phyloP scores from a whole-genome alignment of 1,140 invertebrate genomes.

The Epicauta chinensis region DNA sequence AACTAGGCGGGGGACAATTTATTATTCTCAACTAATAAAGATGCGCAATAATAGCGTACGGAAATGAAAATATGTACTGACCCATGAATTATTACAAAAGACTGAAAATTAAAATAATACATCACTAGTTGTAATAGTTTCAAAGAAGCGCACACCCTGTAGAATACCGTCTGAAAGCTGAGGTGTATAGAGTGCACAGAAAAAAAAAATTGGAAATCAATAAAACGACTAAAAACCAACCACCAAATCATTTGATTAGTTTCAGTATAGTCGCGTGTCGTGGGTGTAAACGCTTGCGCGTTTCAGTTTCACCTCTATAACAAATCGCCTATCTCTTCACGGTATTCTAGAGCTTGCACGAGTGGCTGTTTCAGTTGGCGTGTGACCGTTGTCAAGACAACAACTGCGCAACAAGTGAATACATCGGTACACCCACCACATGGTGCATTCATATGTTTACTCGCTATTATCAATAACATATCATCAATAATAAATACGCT shows the following conservation, averaged over 20 bases:
- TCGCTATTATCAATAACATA: background rate
- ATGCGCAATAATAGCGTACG: no score
- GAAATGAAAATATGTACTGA: no score
- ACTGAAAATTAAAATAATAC: no score
- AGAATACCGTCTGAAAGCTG: no score
- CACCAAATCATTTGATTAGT: constrained; percentile 31
- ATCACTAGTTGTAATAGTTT: no score
- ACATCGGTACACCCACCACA: constrained; percentile 28
- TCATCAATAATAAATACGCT: constrained; percentile 6
- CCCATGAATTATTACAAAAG: no score
- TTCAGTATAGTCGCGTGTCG: constrained; percentile 31
- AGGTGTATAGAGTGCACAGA: no score
- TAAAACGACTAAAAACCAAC: constrained; percentile 18
- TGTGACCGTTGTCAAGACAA: constrained; percentile 34
- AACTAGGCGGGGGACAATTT: no score
- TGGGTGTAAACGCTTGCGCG: constrained; percentile 35
- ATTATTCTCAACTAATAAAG: no score
- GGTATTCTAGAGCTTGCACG: constrained; percentile 16
- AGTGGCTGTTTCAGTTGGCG: constrained; percentile 29
- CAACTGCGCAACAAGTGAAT: constrained; percentile 32
- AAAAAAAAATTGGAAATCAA: constrained; percentile 18
- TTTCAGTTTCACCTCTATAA: constrained; percentile 18
- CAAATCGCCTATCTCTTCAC: constrained; percentile 26
- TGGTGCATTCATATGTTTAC: constrained; percentile 19
- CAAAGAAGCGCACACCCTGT: no score